Evolutionary conservation across 2,888 invertebrate genomes (phyloP), one percentile per base, ranked within the genome.

Genomic region (Carterocephalus palaemon): DNA sequence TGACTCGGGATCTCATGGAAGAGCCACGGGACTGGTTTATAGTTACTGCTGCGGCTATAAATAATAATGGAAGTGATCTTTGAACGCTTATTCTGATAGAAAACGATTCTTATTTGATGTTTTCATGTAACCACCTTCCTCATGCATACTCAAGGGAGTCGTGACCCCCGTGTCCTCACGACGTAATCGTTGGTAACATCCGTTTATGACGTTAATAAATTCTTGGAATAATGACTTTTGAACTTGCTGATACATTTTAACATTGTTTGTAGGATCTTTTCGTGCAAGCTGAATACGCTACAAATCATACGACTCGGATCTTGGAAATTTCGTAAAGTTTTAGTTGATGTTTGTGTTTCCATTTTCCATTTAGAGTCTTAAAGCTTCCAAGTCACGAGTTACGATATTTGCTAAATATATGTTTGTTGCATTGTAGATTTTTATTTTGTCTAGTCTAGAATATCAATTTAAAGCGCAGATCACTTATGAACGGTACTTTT

Each of bases 51-150:
- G 37, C 20, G 23, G 46, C 51, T 39, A 49, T 54, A 56, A 54
- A 56, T 54, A 56, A 52, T 53, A 54, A 49, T 51, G 47, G 46
- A 50, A 53, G 51, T 51, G 53, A 52, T 54, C 48, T 41, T 38
- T 45, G 48, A 36, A 48, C 50, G 49, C 38, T 33, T 40, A 43
- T 37, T 52, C 50, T 54, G 51, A 56, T 54, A 52, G 55, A 43
- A 48, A 52, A 51, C 48, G 53, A 48, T 53, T 52, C 51, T 28
- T 51, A 53, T 54, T 53, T 53, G 54, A 54, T 55, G 49, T 49
- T 48, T 46, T 29, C 53, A 51, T 51, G 49, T 53, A 49, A 53
- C 51, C 48, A 46, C 47, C 29, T 39, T 50, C 37, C 48, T 46
- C 52, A 45, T 54, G 47, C 46, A 48, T 48, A 47, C 37, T 32